phyloP scores from a whole-genome alignment of 2,113 vertebrate species.

The Mus spicilegus region DNA sequence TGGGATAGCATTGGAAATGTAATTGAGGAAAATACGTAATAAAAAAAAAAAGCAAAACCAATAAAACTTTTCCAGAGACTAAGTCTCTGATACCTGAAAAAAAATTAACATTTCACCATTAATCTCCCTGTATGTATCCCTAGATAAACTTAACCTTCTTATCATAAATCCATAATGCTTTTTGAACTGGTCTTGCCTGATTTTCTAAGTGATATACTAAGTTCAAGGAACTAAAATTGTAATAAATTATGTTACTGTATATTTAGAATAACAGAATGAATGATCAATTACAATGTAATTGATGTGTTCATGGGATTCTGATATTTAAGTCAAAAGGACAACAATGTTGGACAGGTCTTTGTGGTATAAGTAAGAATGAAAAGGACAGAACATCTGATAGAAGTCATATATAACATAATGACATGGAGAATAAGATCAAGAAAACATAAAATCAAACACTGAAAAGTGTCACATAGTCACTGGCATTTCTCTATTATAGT shows the following conservation, averaged over 20 bases:
- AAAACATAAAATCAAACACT: slow-evolving; percentile 6
- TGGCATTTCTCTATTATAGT: background rate
- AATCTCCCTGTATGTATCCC: background rate
- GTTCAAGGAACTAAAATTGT: slow-evolving; percentile 32
- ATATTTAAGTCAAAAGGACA: background rate
- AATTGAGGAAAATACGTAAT: too few relatives aligned
- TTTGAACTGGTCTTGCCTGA: background rate
- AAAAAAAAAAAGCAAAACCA: too few relatives aligned
- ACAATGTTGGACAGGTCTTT: slow-evolving; percentile 8
- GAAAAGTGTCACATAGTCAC: background rate
- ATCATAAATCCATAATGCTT: background rate
- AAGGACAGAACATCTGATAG: slow-evolving; percentile 9
- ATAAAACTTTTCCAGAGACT: too few relatives aligned
- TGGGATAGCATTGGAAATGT: too few relatives aligned
- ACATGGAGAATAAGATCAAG: background rate
- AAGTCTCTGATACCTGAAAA: too few relatives aligned
- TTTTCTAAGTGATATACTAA: background rate
- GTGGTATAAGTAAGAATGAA: background rate
- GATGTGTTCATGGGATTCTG: background rate
- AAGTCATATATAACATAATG: background rate
- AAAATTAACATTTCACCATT: background rate
- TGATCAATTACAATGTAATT: background rate
- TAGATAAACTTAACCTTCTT: background rate
- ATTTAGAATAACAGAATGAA: background rate
- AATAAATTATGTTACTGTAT: slow-evolving; percentile 22